phyloP scores from a whole-genome alignment of 30 jellyfish, hydroid and myxozoan species.

The Pelagia noctiluca region DNA sequence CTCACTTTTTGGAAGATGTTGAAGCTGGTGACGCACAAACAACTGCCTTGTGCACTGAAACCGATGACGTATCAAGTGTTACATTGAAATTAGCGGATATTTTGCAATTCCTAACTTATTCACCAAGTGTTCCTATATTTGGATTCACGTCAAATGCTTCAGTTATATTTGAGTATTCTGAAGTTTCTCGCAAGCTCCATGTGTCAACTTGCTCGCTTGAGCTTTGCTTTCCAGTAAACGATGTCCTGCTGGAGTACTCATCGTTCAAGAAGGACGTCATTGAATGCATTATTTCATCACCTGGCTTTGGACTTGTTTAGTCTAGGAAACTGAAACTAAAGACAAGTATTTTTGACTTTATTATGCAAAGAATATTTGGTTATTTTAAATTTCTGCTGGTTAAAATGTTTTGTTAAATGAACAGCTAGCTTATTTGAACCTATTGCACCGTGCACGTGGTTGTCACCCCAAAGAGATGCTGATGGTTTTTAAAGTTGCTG shows the following conservation, averaged over 20 bases:
- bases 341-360: conserved; percentile 10
- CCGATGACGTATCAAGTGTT: conserved; percentile 20
- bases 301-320: conserved; percentile 30
- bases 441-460: conserved; percentile 1
- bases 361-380: conserved; percentile 9
- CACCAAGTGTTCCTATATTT: conserved; percentile 24
- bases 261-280: conserved; percentile 14
- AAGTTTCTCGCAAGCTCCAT: conserved; percentile 31
- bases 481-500: not conserved
- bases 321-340: conserved; percentile 5
- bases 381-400: conserved; percentile 5
- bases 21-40: conserved; percentile 34
- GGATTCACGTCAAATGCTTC: conserved; percentile 9
- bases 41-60: conserved; percentile 24
- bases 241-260: conserved; percentile 16
- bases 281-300: conserved; percentile 27
- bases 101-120: conserved; percentile 15
- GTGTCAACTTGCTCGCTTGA: conserved; percentile 13
- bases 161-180: conserved; percentile 18
- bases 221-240: conserved; percentile 27
- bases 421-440: conserved; percentile 1
- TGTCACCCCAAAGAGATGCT: not conserved
- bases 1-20: conserved; percentile 36
- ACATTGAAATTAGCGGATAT: conserved; percentile 18
- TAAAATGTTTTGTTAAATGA: conserved; percentile 22